A percentile compares a stretch with the other conserved stretches of the same genome.
These are phyloP conservation scores for Oryzias melastigma DNA, from an alignment of 2,113 vertebrate genomes.

Conservation along the genomic window DNA sequence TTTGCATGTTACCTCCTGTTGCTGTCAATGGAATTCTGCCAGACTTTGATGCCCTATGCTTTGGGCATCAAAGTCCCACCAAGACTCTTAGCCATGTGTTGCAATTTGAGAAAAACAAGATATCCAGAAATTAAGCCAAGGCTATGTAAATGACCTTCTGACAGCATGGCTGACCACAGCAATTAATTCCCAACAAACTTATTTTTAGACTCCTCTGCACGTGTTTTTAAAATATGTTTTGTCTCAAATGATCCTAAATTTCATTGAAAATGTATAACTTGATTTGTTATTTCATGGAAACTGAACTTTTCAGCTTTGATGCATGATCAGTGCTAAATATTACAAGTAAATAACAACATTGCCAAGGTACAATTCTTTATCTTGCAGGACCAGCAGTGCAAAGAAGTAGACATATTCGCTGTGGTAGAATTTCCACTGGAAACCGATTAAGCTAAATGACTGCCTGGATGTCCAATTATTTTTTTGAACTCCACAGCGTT, in stretches of 20 bases:
- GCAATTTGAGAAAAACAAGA: constrained; percentile 55
- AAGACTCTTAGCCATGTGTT: constrained; percentile 60
- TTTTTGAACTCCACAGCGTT: constrained; percentile 39
- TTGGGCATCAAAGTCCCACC: constrained; percentile 44
- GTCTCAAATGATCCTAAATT: constrained; percentile 10
- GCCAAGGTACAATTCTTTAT: not conserved
- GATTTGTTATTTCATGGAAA: not conserved
- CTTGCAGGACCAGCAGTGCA: constrained; percentile 1
- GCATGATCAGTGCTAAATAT: not conserved
- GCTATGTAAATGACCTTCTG: constrained; percentile 54
- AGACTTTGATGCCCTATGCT: constrained; percentile 31
- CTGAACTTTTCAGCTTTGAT: not conserved
- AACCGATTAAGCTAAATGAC: constrained; percentile 56
- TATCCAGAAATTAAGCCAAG: constrained; percentile 55
- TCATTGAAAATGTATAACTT: not conserved
- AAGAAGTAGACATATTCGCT: constrained; percentile 20
- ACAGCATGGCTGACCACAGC: constrained; percentile 32
- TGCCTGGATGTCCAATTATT: constrained; percentile 57
- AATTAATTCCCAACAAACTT: constrained; percentile 32
- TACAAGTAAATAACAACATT: too few relatives aligned
- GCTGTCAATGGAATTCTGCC: constrained; percentile 36
- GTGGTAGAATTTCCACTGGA: constrained; percentile 34
- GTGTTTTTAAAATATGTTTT: constrained; percentile 7
- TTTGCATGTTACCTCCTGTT: constrained; percentile 42
- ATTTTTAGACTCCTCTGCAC: constrained; percentile 42